Evolutionary conservation across 2,888 invertebrate species (phyloP).

Genomic region (Balanococcus diminutus): DNA sequence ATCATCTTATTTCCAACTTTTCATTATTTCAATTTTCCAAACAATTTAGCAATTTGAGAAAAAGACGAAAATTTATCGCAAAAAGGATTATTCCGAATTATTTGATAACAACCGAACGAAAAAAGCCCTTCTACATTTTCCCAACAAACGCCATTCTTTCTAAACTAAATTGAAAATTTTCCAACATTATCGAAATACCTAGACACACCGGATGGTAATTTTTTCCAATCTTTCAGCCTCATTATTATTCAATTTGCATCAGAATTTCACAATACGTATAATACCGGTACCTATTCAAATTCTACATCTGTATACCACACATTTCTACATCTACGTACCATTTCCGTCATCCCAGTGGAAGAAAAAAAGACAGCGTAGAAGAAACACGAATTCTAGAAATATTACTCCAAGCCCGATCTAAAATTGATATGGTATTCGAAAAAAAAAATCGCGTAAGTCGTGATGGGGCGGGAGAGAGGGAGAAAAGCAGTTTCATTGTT

Average conservation of each 20-base stretch:
- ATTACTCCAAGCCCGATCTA: background rate
- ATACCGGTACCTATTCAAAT: background rate
- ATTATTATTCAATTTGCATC: constrained; percentile 21
- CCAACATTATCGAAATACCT: background rate
- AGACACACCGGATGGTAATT: background rate
- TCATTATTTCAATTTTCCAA: too few species aligned
- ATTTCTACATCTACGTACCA: background rate
- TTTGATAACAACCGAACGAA: background rate
- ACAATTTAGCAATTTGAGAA: too few species aligned
- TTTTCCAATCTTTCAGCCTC: background rate
- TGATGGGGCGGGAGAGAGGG: background rate
- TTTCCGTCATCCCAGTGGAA: background rate
- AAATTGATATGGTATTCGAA: background rate
- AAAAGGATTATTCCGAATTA: too few species aligned
- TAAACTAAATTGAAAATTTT: background rate
- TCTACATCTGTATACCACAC: background rate
- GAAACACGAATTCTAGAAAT: background rate
- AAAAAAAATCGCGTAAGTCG: background rate
- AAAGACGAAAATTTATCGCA: too few species aligned
- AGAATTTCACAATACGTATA: background rate
- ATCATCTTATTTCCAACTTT: too few species aligned
- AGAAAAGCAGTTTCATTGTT: background rate
- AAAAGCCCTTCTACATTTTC: background rate
- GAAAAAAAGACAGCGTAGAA: background rate
- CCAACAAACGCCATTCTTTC: background rate